Evolutionary conservation across 1,140 invertebrate genomes (phyloP), one percentile per base, ranked within the genome.

Genomic region (Drosophila neocordata): DNA sequence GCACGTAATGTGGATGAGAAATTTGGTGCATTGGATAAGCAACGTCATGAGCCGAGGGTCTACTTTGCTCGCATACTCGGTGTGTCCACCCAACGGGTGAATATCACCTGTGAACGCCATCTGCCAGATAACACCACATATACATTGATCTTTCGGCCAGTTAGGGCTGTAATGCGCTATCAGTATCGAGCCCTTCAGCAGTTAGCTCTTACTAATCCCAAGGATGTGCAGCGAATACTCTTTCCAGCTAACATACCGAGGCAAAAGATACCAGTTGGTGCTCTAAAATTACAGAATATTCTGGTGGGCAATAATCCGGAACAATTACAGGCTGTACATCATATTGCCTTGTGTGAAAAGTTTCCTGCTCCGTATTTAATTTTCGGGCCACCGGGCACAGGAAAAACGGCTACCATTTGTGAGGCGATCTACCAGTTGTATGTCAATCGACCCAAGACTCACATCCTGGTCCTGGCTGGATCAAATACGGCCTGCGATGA

Each of bases 401-500:
- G 96, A 0, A 97, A 97, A 92, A 96, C 96, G 18, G 93, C 95
- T 0, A 96, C 96, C 4, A 74, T 97, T n/a, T 94, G 96, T 6
- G 96, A 97, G 91, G 92, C 94, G 7, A 94, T 96, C 22, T 75
- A 79, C 59, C 92, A 87, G 84, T 93, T 92, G 81, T 93, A 71
- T 73, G 92, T 66, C 64, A 82, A 37, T 56, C 90, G 61, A 73
- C 92, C 93, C 5, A 82, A 92, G 1, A 92, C 92, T 6, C 90
- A 92, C 62, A 93, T 97, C 51, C 90, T 97, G 13, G 93, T 96
- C 18, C 94, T 94, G 68, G 93, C 96, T 4, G 95, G 95, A 6
- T 96, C 96, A 0, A 97, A 97, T 91, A 94, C 95, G 75, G 96
- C 96, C 44, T 95, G 95, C 20, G 96, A 97, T 93, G 93, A 96